Base-by-base conservation (phyloP, 2,113 vertebrate genomes). In the Chloropsis cyanopogon region DNA sequence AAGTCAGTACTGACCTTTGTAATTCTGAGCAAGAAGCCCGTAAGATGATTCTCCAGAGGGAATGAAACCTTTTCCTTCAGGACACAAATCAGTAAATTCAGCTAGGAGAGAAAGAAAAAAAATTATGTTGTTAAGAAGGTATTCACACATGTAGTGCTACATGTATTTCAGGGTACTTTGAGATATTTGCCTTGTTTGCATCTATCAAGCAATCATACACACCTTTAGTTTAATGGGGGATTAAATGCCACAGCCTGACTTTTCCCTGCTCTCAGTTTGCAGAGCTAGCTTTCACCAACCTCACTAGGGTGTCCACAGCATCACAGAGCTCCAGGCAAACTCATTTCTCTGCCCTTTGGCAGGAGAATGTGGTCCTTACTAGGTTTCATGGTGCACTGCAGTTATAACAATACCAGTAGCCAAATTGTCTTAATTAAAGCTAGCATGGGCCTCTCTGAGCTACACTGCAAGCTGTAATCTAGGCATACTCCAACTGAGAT, bases 61-160 rank as follows among this genome's bases (percentile, higher is more conserved):
- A 89, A 99, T 97, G 66, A 98, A 98, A 39, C 99, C 99, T 98
- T 98, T 98, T 73, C 99, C 99, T 90, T 98, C 98, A 23, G 99
- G 99, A 97, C 99, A 99, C 98, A 99, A 98, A 92, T 98, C 97
- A 54, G 97, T 94, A 96, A 99, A 99, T 96, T 99, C 98, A 97
- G 98, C 99, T 99, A 97, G 88, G 42, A 93, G 52, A 90, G 57
- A 77, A 41, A 86, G 26, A 86, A 92, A 18, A 84, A 85, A 88
- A 70, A 81, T 26, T 14, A 28, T 5, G 24, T 60, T 5, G 0
- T 44, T 88, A 73, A 70, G 59, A 53, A 66, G 33, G 14, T 64
- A 57, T 31, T 91, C 39, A 28, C 35, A 29, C 35, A 71, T 0
- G 2, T 72, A 63, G 26, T 41, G 16, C 37, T 49, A 69, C 19